Evolutionary conservation across 2,888 invertebrate genomes (phyloP).

Genomic region (Drosophila kambysellisi): DNA sequence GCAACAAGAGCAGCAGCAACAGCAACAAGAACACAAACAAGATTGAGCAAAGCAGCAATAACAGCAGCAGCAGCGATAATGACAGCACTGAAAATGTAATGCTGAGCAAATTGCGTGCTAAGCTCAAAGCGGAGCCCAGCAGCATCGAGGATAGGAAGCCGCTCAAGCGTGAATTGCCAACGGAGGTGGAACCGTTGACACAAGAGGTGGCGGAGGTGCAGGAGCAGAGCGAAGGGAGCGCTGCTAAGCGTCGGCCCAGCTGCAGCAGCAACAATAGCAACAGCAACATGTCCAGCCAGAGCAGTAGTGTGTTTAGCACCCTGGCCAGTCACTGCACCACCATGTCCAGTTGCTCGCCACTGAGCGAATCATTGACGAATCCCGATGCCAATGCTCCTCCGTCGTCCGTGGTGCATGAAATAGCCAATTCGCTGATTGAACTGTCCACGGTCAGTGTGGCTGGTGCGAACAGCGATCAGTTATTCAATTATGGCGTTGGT

Average conservation of each 20-base stretch:
- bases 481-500: conserved; percentile 41
- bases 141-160: conserved; percentile 50
- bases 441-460: conserved; percentile 37
- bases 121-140: conserved; percentile 49
- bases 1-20: background rate
- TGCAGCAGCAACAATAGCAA: conserved; percentile 37
- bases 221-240: conserved; percentile 5
- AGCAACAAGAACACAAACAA: background rate
- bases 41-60: conserved; percentile 23
- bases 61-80: conserved; percentile 44
- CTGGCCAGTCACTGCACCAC: conserved; percentile 46
- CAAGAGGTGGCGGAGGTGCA: background rate
- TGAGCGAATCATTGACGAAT: conserved; percentile 44
- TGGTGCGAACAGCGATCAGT: background rate
- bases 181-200: conserved; percentile 9
- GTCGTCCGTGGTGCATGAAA: conserved; percentile 31
- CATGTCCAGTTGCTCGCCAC: conserved; percentile 47
- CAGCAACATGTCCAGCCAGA: conserved; percentile 59
- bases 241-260: conserved; percentile 45
- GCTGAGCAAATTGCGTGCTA: conserved; percentile 55
- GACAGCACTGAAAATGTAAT: conserved; percentile 60
- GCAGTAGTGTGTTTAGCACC: conserved; percentile 39
- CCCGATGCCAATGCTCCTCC: conserved; percentile 3
- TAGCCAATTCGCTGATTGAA: conserved; percentile 56
- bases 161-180: conserved; percentile 38